phyloP scores from a whole-genome alignment of 2,797 vertebrate species.

The Poliocrania exsul region DNA sequence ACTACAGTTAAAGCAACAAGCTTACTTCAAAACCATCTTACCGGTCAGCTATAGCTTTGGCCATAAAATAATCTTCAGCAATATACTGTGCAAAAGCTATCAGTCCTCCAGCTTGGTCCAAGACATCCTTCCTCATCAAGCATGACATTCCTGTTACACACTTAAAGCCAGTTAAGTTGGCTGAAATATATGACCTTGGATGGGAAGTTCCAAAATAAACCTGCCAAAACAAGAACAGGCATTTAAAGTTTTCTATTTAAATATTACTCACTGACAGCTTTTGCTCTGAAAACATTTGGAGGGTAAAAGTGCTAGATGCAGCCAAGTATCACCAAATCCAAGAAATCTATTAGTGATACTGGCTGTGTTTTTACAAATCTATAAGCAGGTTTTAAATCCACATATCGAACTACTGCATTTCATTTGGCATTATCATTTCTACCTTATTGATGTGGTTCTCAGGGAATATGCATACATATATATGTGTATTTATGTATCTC shows the following conservation, averaged over 20 bases:
- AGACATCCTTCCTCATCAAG: slow-evolving; percentile 94
- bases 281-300: background rate
- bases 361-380: background rate
- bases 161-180: slow-evolving; percentile 95
- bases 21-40: slow-evolving; percentile 66
- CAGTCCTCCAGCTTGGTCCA: slow-evolving; percentile 95
- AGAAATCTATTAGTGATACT: background rate
- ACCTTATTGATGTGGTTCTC: background rate
- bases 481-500: no score
- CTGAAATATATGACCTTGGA: slow-evolving; percentile 96
- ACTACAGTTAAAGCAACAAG: background rate
- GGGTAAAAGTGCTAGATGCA: background rate
- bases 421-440: background rate
- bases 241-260: background rate
- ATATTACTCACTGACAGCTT: background rate
- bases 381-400: background rate
- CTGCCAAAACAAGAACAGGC: slow-evolving; percentile 68
- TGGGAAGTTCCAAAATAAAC: slow-evolving; percentile 98
- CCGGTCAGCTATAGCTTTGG: slow-evolving; percentile 97
- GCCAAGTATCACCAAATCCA: background rate
- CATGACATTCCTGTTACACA: slow-evolving; percentile 99
- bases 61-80: slow-evolving; percentile 99
- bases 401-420: background rate
- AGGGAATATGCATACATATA: background rate
- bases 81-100: slow-evolving; percentile 97